Percentiles rank a stretch among this genome's conserved stretches.
Conservation (phyloP, 2,888 invertebrate species). For the Platerodrilus igneus region DNA sequence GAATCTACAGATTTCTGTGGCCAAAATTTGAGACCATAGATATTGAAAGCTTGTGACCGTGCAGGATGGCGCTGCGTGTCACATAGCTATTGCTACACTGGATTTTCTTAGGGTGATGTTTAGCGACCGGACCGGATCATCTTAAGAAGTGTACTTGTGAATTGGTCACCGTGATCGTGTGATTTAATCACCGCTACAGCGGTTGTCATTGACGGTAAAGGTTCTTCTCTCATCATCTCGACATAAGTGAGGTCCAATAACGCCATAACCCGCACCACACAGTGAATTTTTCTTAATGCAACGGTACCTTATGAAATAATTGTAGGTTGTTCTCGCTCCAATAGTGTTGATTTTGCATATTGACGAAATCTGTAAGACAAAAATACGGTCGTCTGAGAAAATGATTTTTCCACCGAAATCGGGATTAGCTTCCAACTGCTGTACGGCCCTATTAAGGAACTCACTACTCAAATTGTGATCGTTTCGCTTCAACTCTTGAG, state of each 20-base stretch:
- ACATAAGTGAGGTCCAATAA: conserved; percentile 12
- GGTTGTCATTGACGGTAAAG: conserved; percentile 34
- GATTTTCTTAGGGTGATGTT: too few relatives aligned
- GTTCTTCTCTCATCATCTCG: conserved; percentile 32
- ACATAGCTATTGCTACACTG: too few relatives aligned
- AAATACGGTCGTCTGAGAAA: conserved; percentile 13
- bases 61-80: too few relatives aligned
- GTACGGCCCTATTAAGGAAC: conserved; percentile 10
- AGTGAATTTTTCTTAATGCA: conserved; percentile 36
- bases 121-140: too few relatives aligned
- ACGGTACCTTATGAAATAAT: conserved; percentile 30
- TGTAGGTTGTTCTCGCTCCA: conserved; percentile 31
- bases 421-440: conserved; percentile 12
- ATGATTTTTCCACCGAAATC: conserved; percentile 14
- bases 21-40: too few relatives aligned
- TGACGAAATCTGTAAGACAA: too few relatives aligned
- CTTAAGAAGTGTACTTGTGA: too few relatives aligned
- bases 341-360: conserved; percentile 34
- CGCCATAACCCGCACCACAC: conserved; percentile 39
- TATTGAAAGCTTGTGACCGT: too few relatives aligned
- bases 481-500: conserved; percentile 5
- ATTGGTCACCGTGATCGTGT: too few relatives aligned
- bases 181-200: too few relatives aligned
- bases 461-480: too few relatives aligned
- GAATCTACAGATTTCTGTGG: too few relatives aligned